Percentiles rank a stretch among this genome's conserved stretches.
phyloP scores from a whole-genome alignment of 2,113 vertebrate genomes.

The Oncorhynchus kisutch region DNA sequence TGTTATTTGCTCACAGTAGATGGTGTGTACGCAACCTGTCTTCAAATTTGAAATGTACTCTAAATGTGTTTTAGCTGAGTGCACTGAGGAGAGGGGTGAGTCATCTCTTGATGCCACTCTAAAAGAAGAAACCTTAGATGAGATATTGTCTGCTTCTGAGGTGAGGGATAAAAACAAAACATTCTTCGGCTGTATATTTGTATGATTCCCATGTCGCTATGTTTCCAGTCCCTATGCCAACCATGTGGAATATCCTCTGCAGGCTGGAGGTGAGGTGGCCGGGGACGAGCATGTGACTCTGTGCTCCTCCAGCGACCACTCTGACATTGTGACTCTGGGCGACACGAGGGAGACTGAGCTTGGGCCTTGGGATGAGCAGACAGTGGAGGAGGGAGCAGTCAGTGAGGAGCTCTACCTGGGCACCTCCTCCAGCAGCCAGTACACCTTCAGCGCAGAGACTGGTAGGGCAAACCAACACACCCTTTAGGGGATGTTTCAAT shows the following conservation, averaged over 20 bases:
- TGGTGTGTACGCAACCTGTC: neutral
- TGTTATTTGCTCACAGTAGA: neutral
- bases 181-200: neutral
- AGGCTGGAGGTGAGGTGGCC: constrained; percentile 61
- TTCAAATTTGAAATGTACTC: neutral
- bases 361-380: constrained; percentile 70
- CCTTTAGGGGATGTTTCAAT: too few species aligned
- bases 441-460: constrained; percentile 85
- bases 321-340: constrained; percentile 91
- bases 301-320: constrained; percentile 87
- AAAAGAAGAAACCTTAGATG: constrained; percentile 56
- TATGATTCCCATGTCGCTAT: neutral
- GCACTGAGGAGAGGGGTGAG: constrained; percentile 38
- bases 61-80: constrained; percentile 59
- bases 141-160: constrained; percentile 64
- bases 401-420: constrained; percentile 82
- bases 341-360: constrained; percentile 75
- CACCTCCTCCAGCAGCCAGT: constrained; percentile 92
- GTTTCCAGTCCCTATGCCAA: neutral
- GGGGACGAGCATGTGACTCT: constrained; percentile 71
- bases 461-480: constrained; percentile 70
- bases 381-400: constrained; percentile 31
- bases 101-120: constrained; percentile 59
- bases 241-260: constrained; percentile 9
- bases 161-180: constrained; percentile 57